Base-by-base conservation (phyloP, 2,797 vertebrate species). In the Brachyrhaphis roseni region DNA sequence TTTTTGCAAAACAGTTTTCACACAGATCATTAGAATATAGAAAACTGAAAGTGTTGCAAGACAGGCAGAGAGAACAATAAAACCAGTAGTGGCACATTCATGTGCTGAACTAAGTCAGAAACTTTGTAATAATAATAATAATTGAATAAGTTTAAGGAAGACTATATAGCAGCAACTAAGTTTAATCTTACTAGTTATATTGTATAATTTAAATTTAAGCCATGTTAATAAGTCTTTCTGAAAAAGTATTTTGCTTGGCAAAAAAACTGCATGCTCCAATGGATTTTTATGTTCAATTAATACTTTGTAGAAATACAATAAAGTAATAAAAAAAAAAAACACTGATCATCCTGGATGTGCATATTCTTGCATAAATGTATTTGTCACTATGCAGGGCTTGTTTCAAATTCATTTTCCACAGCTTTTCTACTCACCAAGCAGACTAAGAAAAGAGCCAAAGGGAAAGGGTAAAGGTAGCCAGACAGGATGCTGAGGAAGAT, bases 401-500 rank as follows among this genome's bases (percentile, higher is more conserved):
- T 68, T 83, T 85, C 62, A 1, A 72, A 26, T n/a, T 75, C 5
- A n/a, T 80, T 82, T 82, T 26, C 20, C 4, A 28, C 7, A 78
- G 5, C 5, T 5, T 77, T 36, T 34, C 84, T 93, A 97, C 98
- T 97, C 95, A 99, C 98, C 97, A 99, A 94, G 93, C 98, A 99
- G 88, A 99, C 98, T 90, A 99, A 96, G 94, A 98, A 99, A 88
- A 99, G 96, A 83, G 98, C 98, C 90, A 99, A 83, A 0, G 98
- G 98, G 84, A 99, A 99, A 72, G 98, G 98, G 89, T 99, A 99
- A 78, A 99, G 97, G 93, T 99, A 99, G 36, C 98, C 98, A 76
- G 98, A 99, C 84, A 99, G 95, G 92, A 99, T 99, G 93, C 98
- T 99, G 88, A 99, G 97, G 92, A 99, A 99, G 95, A 99, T 99